Conservation (phyloP, 2,888 invertebrate genomes). For the Zaprionus lineosus region DNA sequence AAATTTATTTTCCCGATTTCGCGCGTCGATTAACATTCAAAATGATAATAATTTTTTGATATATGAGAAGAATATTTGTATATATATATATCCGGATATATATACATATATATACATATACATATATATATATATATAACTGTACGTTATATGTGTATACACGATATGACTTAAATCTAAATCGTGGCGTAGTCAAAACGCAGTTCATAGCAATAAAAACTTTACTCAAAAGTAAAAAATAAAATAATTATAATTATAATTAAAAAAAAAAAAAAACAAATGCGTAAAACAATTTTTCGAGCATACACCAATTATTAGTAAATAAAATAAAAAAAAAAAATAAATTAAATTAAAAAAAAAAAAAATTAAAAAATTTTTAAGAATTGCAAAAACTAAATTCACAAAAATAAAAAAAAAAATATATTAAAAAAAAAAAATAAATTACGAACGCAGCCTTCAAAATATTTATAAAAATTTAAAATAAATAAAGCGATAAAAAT, state of each 20-base stretch:
- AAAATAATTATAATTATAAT: conserved; percentile 17
- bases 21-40: conserved; percentile 69
- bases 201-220: conserved; percentile 65
- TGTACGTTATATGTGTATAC: conserved; percentile 33
- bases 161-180: conserved; percentile 40
- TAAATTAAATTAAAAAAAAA: conserved; percentile 34
- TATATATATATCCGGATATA: conserved; percentile 39
- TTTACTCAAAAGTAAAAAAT: conserved; percentile 6
- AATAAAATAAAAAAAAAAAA: conserved; percentile 32
- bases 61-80: conserved; percentile 42
- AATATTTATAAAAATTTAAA: conserved; percentile 41
- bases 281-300: conserved; percentile 57
- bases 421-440: conserved; percentile 15
- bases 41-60: conserved; percentile 78
- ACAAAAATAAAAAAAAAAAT: conserved; percentile 8
- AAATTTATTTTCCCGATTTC: conserved; percentile 39
- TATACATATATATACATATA: conserved; percentile 25
- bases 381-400: conserved; percentile 22
- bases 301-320: conserved; percentile 69
- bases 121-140: conserved; percentile 40
- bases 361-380: conserved; percentile 23
- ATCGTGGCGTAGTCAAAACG: conserved; percentile 62
- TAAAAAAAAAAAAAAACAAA: conserved; percentile 21
- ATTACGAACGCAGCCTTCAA: conserved; percentile 56
- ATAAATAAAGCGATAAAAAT: conserved; percentile 27